Percentiles rank a stretch among this genome's conserved stretches.
These are phyloP conservation scores for Brachionus calyciflorus DNA, from an alignment of 1,140 invertebrate genomes.

Conservation along the genomic window DNA sequence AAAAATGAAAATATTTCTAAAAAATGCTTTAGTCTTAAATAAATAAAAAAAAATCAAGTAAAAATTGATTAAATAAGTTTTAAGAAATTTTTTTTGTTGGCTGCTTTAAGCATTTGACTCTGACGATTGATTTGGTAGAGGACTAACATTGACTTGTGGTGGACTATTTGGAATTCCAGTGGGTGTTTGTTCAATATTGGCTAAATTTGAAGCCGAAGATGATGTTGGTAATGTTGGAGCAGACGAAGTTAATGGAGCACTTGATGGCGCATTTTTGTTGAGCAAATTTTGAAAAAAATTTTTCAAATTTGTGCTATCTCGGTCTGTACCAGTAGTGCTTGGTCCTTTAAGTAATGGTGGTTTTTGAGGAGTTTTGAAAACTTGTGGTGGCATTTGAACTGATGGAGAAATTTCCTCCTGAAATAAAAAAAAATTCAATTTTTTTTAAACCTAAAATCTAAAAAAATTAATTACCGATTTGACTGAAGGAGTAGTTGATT, in stretches of 20 bases:
- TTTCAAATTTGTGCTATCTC: slow-evolving; percentile 44
- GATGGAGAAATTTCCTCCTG: slow-evolving; percentile 9
- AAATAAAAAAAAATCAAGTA: background rate
- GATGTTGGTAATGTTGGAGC: slow-evolving; percentile 15
- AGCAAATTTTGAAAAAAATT: slow-evolving; percentile 47
- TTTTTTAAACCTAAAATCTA: background rate
- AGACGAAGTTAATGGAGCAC: background rate
- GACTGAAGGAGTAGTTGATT: slow-evolving; percentile 9
- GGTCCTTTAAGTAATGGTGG: slow-evolving; percentile 33
- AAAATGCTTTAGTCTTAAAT: no score
- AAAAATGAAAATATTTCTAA: background rate
- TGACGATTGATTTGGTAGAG: background rate
- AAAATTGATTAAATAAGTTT: background rate
- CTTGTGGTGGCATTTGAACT: background rate
- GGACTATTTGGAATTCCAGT: slow-evolving; percentile 38
- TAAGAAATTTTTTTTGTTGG: background rate
- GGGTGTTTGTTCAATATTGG: background rate
- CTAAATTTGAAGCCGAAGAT: slow-evolving; percentile 1
- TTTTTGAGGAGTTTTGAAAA: slow-evolving; percentile 36
- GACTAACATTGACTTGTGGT: background rate
- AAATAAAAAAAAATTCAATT: background rate
- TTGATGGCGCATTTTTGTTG: slow-evolving; percentile 40
- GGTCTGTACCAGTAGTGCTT: background rate
- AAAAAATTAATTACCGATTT: background rate
- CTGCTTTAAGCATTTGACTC: background rate